Evolutionary conservation across 2,888 invertebrate genomes (phyloP).

Genomic region (Drosophila formosana): DNA sequence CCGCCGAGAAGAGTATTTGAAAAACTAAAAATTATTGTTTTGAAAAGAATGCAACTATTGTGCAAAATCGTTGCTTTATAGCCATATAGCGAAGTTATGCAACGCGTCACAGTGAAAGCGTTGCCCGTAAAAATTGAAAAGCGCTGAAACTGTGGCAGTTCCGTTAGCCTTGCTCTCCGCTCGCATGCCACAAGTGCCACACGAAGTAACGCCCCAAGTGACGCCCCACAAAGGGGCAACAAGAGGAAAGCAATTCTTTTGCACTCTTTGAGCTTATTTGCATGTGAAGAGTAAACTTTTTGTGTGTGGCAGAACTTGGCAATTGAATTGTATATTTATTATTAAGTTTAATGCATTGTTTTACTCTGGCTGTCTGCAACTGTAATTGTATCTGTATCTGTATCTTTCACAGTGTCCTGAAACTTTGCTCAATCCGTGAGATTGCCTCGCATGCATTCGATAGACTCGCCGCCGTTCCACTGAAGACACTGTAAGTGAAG

Average conservation of each 20-base stretch:
- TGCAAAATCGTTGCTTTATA: neutral
- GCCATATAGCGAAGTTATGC: neutral
- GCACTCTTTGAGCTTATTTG: conserved; percentile 25
- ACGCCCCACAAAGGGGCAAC: conserved; percentile 4
- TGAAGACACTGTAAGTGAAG: conserved; percentile 79
- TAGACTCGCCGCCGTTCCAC: conserved; percentile 80
- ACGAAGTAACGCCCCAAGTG: conserved; percentile 9
- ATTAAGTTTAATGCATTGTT: conserved; percentile 47
- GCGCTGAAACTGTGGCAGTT: conserved; percentile 14
- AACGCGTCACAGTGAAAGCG: conserved; percentile 2
- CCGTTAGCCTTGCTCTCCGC: neutral
- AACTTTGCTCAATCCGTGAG: conserved; percentile 84
- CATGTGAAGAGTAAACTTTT: conserved; percentile 23
- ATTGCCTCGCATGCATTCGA: conserved; percentile 83
- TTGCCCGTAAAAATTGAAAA: conserved; percentile 36
- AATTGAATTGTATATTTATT: conserved; percentile 64
- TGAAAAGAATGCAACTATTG: too few species aligned
- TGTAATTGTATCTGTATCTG: conserved; percentile 2
- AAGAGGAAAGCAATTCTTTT: neutral
- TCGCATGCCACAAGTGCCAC: conserved; percentile 1
- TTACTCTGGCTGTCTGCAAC: conserved; percentile 4
- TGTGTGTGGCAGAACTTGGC: conserved; percentile 46
- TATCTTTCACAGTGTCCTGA: conserved; percentile 82
- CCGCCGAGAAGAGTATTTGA: too few species aligned
- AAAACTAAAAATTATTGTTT: too few species aligned